Conservation (phyloP, 1,140 invertebrate species). For the Argopecten irradians region DNA sequence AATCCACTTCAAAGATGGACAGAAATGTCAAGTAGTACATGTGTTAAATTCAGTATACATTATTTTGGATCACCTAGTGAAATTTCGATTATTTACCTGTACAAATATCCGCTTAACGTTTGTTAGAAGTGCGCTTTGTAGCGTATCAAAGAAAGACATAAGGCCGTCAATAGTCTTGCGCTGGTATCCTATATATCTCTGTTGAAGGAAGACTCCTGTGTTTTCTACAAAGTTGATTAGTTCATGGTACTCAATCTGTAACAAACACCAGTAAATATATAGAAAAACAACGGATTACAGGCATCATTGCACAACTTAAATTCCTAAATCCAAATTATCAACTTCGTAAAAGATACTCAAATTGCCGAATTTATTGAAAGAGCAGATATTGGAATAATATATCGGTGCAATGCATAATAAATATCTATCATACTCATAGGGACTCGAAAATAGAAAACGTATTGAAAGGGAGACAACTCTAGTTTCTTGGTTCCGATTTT, state of each 20-base stretch:
- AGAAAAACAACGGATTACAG: too few species aligned
- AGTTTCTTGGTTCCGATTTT: too few species aligned
- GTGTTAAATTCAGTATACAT: background rate
- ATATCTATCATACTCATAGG: too few species aligned
- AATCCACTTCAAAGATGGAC: background rate
- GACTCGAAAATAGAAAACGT: too few species aligned
- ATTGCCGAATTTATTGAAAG: too few species aligned
- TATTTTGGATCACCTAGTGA: background rate
- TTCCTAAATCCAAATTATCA: too few species aligned
- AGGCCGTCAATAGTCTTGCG: slow-evolving; percentile 64
- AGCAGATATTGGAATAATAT: too few species aligned
- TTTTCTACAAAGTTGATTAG: slow-evolving; percentile 68
- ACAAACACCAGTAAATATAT: background rate
- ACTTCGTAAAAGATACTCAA: too few species aligned
- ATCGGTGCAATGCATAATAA: too few species aligned
- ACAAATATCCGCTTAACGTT: slow-evolving; percentile 70
- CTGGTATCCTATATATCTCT: slow-evolving; percentile 71
- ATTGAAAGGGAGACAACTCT: too few species aligned
- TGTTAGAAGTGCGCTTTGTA: slow-evolving; percentile 66
- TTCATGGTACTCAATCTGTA: slow-evolving; percentile 69
- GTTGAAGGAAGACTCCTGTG: slow-evolving; percentile 66
- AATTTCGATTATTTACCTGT: slow-evolving; percentile 54
- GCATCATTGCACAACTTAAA: too few species aligned
- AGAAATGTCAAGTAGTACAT: background rate
- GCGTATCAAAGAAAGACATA: slow-evolving; percentile 64